These are phyloP conservation scores for Zootermopsis nevadensis DNA, from an alignment of 2,888 invertebrate species.

Conservation along the genomic window DNA sequence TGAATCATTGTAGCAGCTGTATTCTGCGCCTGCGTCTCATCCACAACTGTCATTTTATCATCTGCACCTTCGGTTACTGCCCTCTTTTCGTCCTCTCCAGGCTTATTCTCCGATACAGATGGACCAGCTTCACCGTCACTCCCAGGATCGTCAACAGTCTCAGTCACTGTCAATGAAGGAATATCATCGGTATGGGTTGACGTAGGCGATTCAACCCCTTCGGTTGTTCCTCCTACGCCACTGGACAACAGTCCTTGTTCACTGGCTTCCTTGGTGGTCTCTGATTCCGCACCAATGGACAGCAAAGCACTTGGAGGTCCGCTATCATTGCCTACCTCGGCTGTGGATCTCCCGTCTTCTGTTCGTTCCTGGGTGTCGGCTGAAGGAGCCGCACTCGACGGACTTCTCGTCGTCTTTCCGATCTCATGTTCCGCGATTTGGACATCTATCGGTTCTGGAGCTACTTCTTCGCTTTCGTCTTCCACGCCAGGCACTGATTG, in stretches of 20 bases:
- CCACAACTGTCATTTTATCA: background rate
- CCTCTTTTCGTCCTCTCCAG: background rate
- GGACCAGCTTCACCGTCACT: background rate
- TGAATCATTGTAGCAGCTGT: slow-evolving; percentile 53
- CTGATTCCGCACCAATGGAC: background rate
- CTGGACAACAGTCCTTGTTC: background rate
- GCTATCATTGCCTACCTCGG: background rate
- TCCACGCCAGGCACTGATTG: background rate
- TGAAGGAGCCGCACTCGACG: background rate
- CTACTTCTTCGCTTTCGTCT: background rate
- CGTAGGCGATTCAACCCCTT: background rate
- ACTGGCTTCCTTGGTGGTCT: background rate
- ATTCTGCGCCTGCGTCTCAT: background rate
- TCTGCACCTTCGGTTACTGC: background rate
- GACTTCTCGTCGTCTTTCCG: background rate
- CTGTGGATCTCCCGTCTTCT: background rate
- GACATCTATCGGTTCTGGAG: background rate
- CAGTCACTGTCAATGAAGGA: background rate
- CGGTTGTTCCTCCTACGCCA: background rate
- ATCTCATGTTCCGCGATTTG: background rate
- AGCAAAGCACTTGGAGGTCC: background rate
- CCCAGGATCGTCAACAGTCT: too few species aligned
- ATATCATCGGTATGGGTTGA: background rate
- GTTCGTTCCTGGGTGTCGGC: background rate
- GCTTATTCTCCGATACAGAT: too few species aligned